Base-by-base conservation (phyloP, 2,113 vertebrate species). In the Phycodurus eques region DNA sequence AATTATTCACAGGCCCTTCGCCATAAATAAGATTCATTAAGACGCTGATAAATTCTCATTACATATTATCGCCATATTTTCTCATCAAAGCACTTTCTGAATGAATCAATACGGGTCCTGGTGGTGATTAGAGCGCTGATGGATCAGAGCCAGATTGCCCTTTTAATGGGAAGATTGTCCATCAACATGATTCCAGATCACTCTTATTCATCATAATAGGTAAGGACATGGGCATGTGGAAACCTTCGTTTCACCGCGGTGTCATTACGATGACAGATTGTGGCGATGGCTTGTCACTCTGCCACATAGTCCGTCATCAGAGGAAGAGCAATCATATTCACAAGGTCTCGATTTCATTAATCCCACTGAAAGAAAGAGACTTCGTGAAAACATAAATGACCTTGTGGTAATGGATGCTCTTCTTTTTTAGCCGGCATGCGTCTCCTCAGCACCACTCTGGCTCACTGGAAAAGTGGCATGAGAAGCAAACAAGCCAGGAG, bases 1-100 rank as follows among this genome's bases (percentile, higher is more conserved):
- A 85, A 83, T 90, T 81, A 88, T 83, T 83, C 83, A 49, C 71
- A 19, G 74, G 74, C 81, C 76, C 57, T 79, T 87, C 54, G 3
- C 88, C 82, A 92, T 91, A 90, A 89, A 89, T 87, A 89, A 89
- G 89, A 92, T 90, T 90, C 76, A 92, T 91, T 85, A 76, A 77
- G 88, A 87, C 86, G 64, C 78, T 68, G 86, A 91, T 79, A 72
- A 91, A 92, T 89, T 84, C 80, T 77, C 65, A 68, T 85, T 85
- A 90, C 83, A 85, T 88, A 87, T 88, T 86, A 91, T 80, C 13
- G 69, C 86, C 79, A 79, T 83, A 82, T 83, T 83, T 87, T 78
- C 82, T 83, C 87, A 87, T 86, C 83, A 76, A 85, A 83, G 89
- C 85, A 88, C 90, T 92, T 91, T 92, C 89, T 90, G 89, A 91